A percentile compares a stretch with the other conserved stretches of the same genome.
phyloP scores from a whole-genome alignment of 2,113 vertebrate genomes.

The Caloenas nicobarica region DNA sequence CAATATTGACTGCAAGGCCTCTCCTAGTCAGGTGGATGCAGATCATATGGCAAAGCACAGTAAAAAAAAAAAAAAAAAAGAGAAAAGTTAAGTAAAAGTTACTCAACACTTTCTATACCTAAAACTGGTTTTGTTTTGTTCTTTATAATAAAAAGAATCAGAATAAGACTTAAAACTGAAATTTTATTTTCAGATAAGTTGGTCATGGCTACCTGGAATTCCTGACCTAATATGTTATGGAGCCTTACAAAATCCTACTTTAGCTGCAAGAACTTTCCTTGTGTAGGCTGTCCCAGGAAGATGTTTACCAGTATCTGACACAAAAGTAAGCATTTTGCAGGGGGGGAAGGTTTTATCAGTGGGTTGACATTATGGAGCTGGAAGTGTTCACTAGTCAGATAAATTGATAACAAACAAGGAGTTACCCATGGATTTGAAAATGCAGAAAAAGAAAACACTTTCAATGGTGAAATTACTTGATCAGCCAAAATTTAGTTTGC shows the following conservation, averaged over 20 bases:
- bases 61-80: not conserved
- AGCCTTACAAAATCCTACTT: not conserved
- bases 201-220: not conserved
- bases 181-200: not conserved
- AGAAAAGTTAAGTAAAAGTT: not conserved
- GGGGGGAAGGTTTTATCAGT: not conserved
- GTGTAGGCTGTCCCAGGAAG: not conserved
- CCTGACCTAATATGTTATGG: not conserved
- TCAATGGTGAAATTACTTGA: not conserved
- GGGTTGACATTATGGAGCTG: not conserved
- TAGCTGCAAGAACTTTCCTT: not conserved
- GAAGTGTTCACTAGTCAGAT: not conserved
- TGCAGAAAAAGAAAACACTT: not conserved
- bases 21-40: not conserved
- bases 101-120: not conserved
- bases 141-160: not conserved
- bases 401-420: not conserved
- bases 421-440: not conserved
- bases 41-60: not conserved
- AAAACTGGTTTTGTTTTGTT: not conserved
- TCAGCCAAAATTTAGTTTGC: not conserved
- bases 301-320: not conserved
- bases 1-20: not conserved
- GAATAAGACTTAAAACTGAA: not conserved
- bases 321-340: not conserved